A percentile compares a stretch with the other conserved stretches of the same genome.
These are phyloP conservation scores for Proteles cristata DNA, from an alignment of 2,113 vertebrate species.

Conservation along the genomic window DNA sequence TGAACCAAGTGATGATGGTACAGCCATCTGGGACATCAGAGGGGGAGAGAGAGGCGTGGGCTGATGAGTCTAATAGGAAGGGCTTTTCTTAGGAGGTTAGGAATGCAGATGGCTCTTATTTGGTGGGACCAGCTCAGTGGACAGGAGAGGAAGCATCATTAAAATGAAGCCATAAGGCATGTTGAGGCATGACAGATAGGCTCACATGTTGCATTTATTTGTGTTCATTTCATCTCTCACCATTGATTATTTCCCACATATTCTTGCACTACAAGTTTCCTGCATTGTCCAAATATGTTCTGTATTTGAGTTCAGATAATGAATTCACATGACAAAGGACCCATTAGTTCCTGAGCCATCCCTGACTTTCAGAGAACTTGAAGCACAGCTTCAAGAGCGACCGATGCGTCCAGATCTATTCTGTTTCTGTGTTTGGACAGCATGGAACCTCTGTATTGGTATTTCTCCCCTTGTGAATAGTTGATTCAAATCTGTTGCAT, in stretches of 20 bases:
- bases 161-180: background rate
- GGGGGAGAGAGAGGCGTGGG: background rate
- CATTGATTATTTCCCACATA: constrained; percentile 18
- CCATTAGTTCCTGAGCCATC: constrained; percentile 10
- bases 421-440: constrained; percentile 18
- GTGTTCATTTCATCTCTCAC: constrained; percentile 27
- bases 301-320: constrained; percentile 44
- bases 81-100: background rate
- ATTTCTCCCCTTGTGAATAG: background rate
- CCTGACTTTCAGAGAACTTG: constrained; percentile 38
- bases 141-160: background rate
- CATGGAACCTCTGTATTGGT: background rate
- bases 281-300: constrained; percentile 54
- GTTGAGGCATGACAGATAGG: background rate
- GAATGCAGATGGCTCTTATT: background rate
- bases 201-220: constrained; percentile 28
- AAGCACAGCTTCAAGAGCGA: constrained; percentile 3
- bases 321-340: constrained; percentile 51
- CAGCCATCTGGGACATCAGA: background rate
- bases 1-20: background rate
- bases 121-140: background rate
- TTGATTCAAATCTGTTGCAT: constrained; percentile 23
- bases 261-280: constrained; percentile 1
- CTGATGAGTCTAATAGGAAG: background rate
- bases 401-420: constrained; percentile 5